Conservation (phyloP, 2,113 vertebrate species). For the Festucalex cinctus region DNA sequence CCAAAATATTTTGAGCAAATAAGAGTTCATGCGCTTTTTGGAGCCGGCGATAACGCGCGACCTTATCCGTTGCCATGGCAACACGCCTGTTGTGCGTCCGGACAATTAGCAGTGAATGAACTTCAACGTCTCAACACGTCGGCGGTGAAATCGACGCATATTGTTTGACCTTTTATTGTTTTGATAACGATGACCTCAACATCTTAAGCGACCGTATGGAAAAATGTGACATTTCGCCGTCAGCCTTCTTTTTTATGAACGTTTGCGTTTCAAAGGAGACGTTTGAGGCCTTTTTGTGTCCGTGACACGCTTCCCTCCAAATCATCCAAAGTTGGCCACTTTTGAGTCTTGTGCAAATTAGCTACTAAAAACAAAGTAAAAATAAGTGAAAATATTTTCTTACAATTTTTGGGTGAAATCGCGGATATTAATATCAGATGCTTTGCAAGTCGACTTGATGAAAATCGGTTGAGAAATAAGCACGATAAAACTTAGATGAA, state of each 20-base stretch:
- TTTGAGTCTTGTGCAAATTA: too few species aligned
- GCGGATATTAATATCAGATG: too few species aligned
- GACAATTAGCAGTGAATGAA: slow-evolving; percentile 35
- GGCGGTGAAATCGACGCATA: not conserved
- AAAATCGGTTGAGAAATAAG: too few species aligned
- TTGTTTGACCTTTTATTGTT: slow-evolving; percentile 5
- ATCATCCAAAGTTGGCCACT: too few species aligned
- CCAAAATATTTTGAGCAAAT: slow-evolving; percentile 9
- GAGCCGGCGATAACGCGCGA: slow-evolving; percentile 37
- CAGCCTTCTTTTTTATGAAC: not conserved
- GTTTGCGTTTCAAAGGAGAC: too few species aligned
- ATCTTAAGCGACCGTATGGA: not conserved
- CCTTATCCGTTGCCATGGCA: slow-evolving; percentile 57
- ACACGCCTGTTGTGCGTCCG: slow-evolving; percentile 33
- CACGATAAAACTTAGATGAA: too few species aligned
- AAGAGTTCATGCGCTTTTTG: slow-evolving; percentile 43
- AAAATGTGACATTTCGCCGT: not conserved
- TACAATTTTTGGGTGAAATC: too few species aligned
- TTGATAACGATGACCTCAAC: not conserved
- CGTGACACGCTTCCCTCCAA: too few species aligned
- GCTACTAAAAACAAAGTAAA: too few species aligned
- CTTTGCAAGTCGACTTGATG: too few species aligned
- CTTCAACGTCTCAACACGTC: slow-evolving; percentile 8
- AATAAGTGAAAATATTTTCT: too few species aligned
- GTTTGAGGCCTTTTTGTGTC: too few species aligned